Base-by-base conservation (phyloP, 2,888 invertebrate species). In the Argyra leucocephala region DNA sequence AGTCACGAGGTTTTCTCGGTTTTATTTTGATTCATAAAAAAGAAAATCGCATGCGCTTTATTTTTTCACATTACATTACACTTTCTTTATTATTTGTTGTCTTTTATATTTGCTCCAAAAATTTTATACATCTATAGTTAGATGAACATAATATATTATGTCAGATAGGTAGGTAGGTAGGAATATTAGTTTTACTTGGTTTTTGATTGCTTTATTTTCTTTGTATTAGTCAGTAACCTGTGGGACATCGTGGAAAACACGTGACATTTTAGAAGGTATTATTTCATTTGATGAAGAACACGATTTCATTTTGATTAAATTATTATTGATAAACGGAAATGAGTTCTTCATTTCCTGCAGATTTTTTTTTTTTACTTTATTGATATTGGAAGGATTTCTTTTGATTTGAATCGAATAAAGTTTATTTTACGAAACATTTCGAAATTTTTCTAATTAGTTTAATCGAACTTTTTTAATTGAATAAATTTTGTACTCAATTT, bases 1-100 rank as follows among this genome's bases (percentile, higher is more conserved):
- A 48, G 48, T 48, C 48, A 48, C 48, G 48, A 48, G 48, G 48
- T 48, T 48, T 48, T 48, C 18, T 48, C 48, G 18, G 48, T 48
- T 48, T 48, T 48, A 48, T 48, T 48, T 48, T 48, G 48, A 48
- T 48, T 48, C 48, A 48, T 15, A 18, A 2, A n/a, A 48, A 18
- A 18, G 12, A n/a, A n/a, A n/a, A 18, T 48, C 48, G 48, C 48
- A 48, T 48, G 48, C 48, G 48, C 48, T 15, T 48, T 15, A 48
- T 48, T 48, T 48, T 48, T 48, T 48, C 18, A 48, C 15, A 48
- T 48, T 48, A 3, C 9, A 10, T 31, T 31, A 10, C 48, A 3
- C 48, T 18, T 48, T 48, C 15, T 3, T 48, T 48, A 1, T 15
- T 48, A 48, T 48, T 48, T 48, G 48, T 48, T 48, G 18, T 48